Conservation (phyloP, 2,888 invertebrate genomes). For the Ichneumoninae sp. region DNA sequence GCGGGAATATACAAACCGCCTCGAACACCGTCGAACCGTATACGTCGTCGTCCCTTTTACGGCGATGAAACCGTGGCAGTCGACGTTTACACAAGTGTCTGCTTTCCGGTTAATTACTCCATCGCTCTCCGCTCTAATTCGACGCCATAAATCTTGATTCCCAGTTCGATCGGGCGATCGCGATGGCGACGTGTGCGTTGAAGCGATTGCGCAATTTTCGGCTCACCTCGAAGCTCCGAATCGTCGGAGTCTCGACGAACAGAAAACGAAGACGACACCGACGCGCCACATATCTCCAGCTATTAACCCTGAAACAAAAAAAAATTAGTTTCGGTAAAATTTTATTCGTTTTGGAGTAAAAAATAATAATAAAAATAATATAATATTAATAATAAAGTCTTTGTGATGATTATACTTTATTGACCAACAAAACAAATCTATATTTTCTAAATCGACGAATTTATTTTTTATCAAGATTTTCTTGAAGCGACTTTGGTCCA, state of each 20-base stretch:
- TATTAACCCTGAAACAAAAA: constrained; percentile 20
- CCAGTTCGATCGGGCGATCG: constrained; percentile 57
- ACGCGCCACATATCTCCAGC: neutral
- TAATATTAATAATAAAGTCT: too few relatives aligned
- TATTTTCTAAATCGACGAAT: too few relatives aligned
- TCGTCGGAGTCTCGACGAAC: constrained; percentile 10
- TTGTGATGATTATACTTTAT: too few relatives aligned
- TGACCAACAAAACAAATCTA: too few relatives aligned
- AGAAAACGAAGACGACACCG: neutral
- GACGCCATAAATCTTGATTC: constrained; percentile 74
- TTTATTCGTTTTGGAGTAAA: too few relatives aligned
- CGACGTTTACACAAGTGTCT: constrained; percentile 78
- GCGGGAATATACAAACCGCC: constrained; percentile 50
- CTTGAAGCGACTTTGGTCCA: too few relatives aligned
- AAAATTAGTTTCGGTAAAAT: neutral
- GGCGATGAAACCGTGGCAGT: constrained; percentile 52
- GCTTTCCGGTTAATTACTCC: constrained; percentile 74
- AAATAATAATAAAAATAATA: too few relatives aligned
- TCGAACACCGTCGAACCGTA: constrained; percentile 33
- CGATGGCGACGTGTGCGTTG: constrained; percentile 31
- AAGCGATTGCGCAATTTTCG: constrained; percentile 55
- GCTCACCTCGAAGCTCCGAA: neutral
- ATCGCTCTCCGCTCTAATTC: constrained; percentile 68
- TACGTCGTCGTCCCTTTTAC: constrained; percentile 43
- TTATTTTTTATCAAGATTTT: too few relatives aligned